Evolutionary conservation across 2,113 vertebrate species (phyloP).

Genomic region (Neotoma lepida): DNA sequence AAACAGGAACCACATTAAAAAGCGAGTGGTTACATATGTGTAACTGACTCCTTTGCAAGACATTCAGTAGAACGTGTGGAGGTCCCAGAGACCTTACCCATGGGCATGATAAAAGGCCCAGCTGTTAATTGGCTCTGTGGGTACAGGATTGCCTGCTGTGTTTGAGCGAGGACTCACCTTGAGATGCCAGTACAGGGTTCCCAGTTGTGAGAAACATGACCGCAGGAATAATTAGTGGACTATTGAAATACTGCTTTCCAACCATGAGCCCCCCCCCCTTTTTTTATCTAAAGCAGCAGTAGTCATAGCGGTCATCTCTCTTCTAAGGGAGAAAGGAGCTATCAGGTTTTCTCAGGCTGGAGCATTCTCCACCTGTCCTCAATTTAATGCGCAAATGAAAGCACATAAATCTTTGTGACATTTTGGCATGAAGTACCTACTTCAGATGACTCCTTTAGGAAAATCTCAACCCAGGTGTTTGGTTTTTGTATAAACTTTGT

Average conservation of each 20-base stretch:
- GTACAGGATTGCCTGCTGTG: background rate
- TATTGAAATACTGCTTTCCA: conserved; percentile 82
- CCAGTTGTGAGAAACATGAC: conserved; percentile 75
- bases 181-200: conserved; percentile 60
- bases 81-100: conserved; percentile 13
- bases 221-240: conserved; percentile 81
- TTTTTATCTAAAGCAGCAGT: conserved; percentile 83
- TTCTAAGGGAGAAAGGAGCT: conserved; percentile 82
- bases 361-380: conserved; percentile 90
- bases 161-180: conserved; percentile 32
- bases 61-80: conserved; percentile 62
- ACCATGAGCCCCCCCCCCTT: conserved; percentile 52
- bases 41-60: conserved; percentile 34
- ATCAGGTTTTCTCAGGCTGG: conserved; percentile 85
- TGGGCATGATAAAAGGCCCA: background rate
- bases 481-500: conserved; percentile 85
- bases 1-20: conserved; percentile 77
- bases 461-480: conserved; percentile 89
- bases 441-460: conserved; percentile 89
- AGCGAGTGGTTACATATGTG: conserved; percentile 70
- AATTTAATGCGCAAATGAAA: conserved; percentile 89
- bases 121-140: conserved; percentile 17
- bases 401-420: conserved; percentile 89
- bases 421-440: conserved; percentile 88
- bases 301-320: conserved; percentile 80